A percentile compares a stretch with the other conserved stretches of the same genome.
phyloP scores from a whole-genome alignment of 2,888 invertebrate genomes.

The Pandemis heparana region DNA sequence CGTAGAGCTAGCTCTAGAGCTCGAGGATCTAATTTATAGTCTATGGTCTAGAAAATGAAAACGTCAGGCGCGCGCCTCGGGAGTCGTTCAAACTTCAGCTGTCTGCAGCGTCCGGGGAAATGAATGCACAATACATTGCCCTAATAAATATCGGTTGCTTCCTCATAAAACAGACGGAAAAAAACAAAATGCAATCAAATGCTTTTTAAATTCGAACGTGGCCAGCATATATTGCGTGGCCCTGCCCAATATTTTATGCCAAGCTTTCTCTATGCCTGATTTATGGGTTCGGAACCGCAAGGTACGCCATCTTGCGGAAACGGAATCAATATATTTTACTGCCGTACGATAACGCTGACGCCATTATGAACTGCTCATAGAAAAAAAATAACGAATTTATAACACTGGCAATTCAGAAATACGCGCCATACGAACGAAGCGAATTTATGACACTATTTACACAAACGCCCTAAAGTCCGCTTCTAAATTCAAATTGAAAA shows the following conservation, averaged over 20 bases:
- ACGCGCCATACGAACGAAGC: too few relatives aligned
- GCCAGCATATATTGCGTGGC: conserved; percentile 20
- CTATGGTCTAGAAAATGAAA: conserved; percentile 19
- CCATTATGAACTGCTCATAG: conserved; percentile 25
- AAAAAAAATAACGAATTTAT: conserved; percentile 5
- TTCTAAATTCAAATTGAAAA: conserved; percentile 11
- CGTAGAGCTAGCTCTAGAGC: background rate
- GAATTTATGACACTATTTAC: too few relatives aligned
- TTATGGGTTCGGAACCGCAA: conserved; percentile 25
- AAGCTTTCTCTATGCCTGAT: conserved; percentile 32
- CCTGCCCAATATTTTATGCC: conserved; percentile 28
- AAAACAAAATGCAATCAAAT: background rate
- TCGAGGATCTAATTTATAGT: conserved; percentile 17
- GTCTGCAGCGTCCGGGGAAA: conserved; percentile 51
- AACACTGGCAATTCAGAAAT: background rate
- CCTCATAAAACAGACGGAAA: background rate
- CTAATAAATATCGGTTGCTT: conserved; percentile 4
- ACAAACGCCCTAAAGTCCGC: background rate
- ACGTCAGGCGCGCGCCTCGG: conserved; percentile 42
- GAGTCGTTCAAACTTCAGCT: conserved; percentile 29
- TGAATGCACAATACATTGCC: conserved; percentile 53
- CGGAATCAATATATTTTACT: conserved; percentile 41
- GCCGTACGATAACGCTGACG: conserved; percentile 27
- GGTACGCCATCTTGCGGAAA: conserved; percentile 37
- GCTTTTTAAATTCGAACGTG: conserved; percentile 11